phyloP scores from a whole-genome alignment of 1,140 invertebrate species.

The Heterodera carotae region DNA sequence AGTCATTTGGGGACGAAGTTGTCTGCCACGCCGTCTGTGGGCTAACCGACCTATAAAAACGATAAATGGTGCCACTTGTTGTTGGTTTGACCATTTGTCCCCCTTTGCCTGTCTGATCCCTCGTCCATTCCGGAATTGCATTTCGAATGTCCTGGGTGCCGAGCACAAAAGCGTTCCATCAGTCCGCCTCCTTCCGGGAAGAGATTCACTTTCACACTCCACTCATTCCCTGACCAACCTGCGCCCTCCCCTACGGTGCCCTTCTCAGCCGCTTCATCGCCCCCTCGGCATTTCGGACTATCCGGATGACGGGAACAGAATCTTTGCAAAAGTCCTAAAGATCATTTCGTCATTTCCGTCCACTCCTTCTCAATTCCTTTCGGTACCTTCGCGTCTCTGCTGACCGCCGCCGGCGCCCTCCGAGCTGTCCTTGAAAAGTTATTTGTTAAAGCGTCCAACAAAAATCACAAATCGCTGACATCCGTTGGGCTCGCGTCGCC shows the following conservation, averaged over 20 bases:
- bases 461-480: background rate
- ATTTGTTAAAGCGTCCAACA: background rate
- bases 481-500: background rate
- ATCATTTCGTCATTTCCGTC: background rate
- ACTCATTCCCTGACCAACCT: background rate
- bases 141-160: conserved; percentile 13
- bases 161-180: conserved; percentile 19
- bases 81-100: background rate
- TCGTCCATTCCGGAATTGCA: background rate
- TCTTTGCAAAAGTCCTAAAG: background rate
- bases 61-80: background rate
- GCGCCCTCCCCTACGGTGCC: too few species aligned
- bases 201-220: background rate
- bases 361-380: too few species aligned
- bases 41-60: background rate
- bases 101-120: background rate
- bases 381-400: background rate
- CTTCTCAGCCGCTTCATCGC: background rate
- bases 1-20: background rate
- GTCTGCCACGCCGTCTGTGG: background rate
- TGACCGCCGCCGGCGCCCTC: background rate
- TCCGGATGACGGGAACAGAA: conserved; percentile 20
- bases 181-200: conserved; percentile 9
- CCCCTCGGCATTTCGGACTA: conserved; percentile 8
- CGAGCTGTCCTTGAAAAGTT: background rate